These are phyloP conservation scores for Doryteuthis pealeii DNA, from an alignment of 1,140 invertebrate genomes.

Conservation along the genomic window DNA sequence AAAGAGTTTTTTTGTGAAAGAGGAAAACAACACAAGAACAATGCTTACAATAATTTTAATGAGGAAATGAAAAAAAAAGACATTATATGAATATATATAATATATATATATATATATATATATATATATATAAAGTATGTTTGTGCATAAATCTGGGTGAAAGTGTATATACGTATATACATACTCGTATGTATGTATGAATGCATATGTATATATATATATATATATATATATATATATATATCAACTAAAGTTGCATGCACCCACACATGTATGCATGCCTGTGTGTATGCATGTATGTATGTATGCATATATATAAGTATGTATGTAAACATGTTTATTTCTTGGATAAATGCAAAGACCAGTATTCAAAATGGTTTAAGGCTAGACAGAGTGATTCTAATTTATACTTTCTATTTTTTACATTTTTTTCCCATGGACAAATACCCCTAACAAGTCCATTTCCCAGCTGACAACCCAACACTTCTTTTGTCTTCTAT, in stretches of 20 bases:
- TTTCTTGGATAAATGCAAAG: no score
- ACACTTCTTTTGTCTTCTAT: no score
- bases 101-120: conserved; percentile 10
- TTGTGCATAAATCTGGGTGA: background rate
- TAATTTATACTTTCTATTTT: no score
- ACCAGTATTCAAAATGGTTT: no score
- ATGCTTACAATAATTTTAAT: background rate
- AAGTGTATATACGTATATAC: background rate
- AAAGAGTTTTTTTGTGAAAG: background rate
- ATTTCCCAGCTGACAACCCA: no score
- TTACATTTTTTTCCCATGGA: no score
- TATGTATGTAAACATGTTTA: background rate
- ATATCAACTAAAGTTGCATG: background rate
- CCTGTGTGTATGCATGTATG: background rate
- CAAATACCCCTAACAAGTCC: no score
- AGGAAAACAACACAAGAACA: background rate
- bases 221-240: background rate
- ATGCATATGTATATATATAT: background rate
- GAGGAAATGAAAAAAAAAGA: background rate
- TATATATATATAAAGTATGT: background rate
- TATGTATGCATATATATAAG: background rate
- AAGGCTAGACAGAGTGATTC: no score
- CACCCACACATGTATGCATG: background rate
- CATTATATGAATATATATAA: background rate
- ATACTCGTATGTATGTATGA: background rate